Base-by-base conservation (phyloP, 1,140 invertebrate species). In the Lepidurus arcticus region DNA sequence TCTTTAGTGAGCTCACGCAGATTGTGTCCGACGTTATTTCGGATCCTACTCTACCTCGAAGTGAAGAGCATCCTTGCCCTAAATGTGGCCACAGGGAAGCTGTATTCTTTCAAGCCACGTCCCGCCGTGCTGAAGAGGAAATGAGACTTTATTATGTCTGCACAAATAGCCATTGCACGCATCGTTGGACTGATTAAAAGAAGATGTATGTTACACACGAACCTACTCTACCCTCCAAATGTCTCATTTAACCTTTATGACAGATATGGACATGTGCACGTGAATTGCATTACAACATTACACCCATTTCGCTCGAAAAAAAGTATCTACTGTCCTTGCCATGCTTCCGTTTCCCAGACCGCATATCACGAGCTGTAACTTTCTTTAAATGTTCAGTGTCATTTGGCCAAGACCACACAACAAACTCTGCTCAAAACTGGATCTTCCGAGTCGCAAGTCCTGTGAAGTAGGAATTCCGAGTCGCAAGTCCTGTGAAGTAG, bases 91-190 rank as follows among this genome's bases (percentile, higher is more conserved):
- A 98, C 83, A 88, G 93, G 82, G 96, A 98, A 85, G 93, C 96
- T 1, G 96, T 98, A 8, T 95, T 95, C 83, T 95, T 97, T 83
- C 94, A 85, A 86, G 73, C 82, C 7, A 44, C 43, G n/a, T 77
- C 76, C 9, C 75, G 79, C 6, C 75, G 79, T 42, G 79, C 79
- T n/a, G 79, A 90, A 89, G 97, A 99, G 84, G 97, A 98, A 86
- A 99, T 99, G 98, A 91, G 96, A 87, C 88, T 99, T 26, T 99
- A 99, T 86, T 99, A 99, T 85, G 98, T 99, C 0, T 99, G 98
- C 84, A 97, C 95, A 1, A 94, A 94, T 85, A 88, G 89, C 44
- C 93, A 94, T 83, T 99, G 98, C 85, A 92, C 91, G 79, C 96
- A 99, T 85, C 88, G 96, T 82, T 99, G 97, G 97, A 99, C 97